These are phyloP conservation scores for Lepidurus arcticus DNA, from an alignment of 1,140 invertebrate species.

Conservation along the genomic window DNA sequence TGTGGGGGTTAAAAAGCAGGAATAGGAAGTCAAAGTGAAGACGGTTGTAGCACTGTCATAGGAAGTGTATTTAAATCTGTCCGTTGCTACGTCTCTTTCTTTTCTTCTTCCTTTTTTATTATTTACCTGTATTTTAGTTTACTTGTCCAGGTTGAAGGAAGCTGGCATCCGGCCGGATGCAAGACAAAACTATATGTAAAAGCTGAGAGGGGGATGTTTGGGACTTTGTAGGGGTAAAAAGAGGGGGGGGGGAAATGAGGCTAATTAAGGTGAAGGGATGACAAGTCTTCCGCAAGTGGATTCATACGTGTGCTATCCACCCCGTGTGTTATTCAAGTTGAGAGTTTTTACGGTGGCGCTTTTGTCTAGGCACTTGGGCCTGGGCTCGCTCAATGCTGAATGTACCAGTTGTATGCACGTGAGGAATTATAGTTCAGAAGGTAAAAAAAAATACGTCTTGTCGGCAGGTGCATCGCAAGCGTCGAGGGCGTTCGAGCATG, in stretches of 20 bases:
- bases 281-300: constrained; percentile 9
- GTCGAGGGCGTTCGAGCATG: constrained; percentile 12
- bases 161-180: constrained; percentile 16
- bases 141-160: constrained; percentile 18
- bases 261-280: constrained; percentile 14
- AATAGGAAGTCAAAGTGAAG: neutral
- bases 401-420: neutral
- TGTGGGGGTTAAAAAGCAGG: neutral
- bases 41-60: neutral
- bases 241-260: neutral
- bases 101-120: neutral
- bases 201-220: neutral
- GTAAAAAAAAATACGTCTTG: neutral
- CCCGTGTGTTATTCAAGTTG: neutral
- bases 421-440: neutral
- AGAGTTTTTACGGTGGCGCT: neutral
- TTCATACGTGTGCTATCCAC: neutral
- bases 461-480: constrained; percentile 20
- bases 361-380: neutral
- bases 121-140: neutral
- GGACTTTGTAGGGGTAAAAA: neutral
- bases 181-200: constrained; percentile 19
- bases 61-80: constrained; percentile 19
- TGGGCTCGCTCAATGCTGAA: neutral
- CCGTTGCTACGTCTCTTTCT: constrained; percentile 8